Evolutionary conservation across 2,888 invertebrate species (phyloP).

Genomic region (Tetheella fluctuosa): DNA sequence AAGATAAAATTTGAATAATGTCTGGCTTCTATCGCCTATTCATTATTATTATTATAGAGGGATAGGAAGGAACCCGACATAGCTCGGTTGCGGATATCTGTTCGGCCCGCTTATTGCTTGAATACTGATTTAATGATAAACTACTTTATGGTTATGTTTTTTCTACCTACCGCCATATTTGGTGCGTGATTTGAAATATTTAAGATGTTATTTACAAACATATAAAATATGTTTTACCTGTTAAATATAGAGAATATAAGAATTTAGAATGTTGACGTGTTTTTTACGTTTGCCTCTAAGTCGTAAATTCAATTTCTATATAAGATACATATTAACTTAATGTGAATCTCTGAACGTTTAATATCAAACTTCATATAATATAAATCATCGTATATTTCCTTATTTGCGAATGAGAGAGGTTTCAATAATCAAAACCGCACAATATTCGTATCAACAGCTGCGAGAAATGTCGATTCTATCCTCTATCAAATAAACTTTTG

Average conservation of each 20-base stretch:
- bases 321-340: not conserved
- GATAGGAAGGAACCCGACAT: constrained; percentile 55
- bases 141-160: constrained; percentile 27
- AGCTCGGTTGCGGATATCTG: constrained; percentile 56
- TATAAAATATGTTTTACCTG: constrained; percentile 27
- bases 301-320: not conserved
- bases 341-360: no score
- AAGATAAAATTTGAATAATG: constrained; percentile 52
- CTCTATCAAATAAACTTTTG: constrained; percentile 9
- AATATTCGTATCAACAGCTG: not conserved
- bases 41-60: constrained; percentile 39
- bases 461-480: not conserved
- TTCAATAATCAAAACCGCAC: not conserved
- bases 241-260: no score
- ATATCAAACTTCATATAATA: not conserved
- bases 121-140: constrained; percentile 54
- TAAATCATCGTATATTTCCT: not conserved
- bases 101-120: constrained; percentile 47
- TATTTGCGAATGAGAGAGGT: not conserved
- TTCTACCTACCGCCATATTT: constrained; percentile 18
- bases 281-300: constrained; percentile 13
- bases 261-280: constrained; percentile 31
- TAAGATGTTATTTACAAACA: constrained; percentile 19
- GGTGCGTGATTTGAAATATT: constrained; percentile 19
- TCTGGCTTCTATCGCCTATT: constrained; percentile 35